These are phyloP conservation scores for Drosophila eugracilis DNA, from an alignment of 1,140 invertebrate species.

Conservation along the genomic window DNA sequence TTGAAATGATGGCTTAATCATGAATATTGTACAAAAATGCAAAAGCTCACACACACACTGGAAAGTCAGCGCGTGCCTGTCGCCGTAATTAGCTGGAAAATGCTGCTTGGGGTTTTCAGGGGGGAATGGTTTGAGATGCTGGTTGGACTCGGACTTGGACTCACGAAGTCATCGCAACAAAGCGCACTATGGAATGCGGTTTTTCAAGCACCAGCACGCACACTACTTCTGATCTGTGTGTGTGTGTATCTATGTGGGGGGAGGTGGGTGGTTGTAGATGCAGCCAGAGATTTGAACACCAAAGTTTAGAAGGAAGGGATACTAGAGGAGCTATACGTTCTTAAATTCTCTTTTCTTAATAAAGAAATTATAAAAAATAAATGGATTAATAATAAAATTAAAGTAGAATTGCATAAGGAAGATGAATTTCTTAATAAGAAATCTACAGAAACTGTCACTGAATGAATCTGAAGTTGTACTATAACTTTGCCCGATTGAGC, in stretches of 20 bases:
- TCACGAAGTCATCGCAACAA: slow-evolving; percentile 22
- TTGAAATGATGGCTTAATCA: slow-evolving; percentile 72
- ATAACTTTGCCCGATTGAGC: slow-evolving; percentile 2
- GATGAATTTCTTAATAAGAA: too few relatives aligned
- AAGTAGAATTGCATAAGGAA: too few relatives aligned
- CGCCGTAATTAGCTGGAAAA: slow-evolving; percentile 68
- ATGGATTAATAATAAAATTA: neutral
- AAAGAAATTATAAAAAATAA: too few relatives aligned
- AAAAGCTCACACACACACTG: slow-evolving; percentile 52
- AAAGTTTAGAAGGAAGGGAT: slow-evolving; percentile 10
- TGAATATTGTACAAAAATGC: slow-evolving; percentile 73
- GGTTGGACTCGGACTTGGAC: slow-evolving; percentile 35
- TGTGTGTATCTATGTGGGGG: slow-evolving; percentile 2
- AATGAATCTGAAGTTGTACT: neutral
- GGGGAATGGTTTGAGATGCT: slow-evolving; percentile 56
- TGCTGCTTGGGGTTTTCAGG: neutral
- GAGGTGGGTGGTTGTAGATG: slow-evolving; percentile 4
- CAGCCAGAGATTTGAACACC: slow-evolving; percentile 13
- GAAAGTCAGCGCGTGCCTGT: slow-evolving; percentile 67
- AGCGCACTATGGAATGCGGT: slow-evolving; percentile 80
- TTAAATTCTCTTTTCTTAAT: too few relatives aligned
- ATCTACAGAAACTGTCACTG: neutral
- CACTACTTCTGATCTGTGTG: slow-evolving; percentile 18
- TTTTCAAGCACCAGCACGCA: slow-evolving; percentile 68
- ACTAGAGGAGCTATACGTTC: too few relatives aligned